phyloP scores from a whole-genome alignment of 2,888 invertebrate genomes.

The Campaea margaritaria region DNA sequence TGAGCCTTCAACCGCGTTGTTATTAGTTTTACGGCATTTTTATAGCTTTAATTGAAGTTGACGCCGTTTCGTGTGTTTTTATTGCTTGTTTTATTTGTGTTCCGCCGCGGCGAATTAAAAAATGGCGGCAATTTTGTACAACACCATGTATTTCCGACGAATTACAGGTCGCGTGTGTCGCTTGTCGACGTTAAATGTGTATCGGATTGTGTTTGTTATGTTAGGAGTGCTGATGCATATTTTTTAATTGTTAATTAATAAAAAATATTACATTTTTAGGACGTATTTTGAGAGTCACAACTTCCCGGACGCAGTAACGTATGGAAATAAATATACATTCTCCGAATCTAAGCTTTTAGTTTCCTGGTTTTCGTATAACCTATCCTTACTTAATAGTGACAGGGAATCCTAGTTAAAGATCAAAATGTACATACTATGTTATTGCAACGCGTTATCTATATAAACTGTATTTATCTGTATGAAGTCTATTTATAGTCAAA shows the following conservation, averaged over 20 bases:
- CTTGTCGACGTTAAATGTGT: conserved; percentile 14
- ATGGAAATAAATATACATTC: too few relatives aligned
- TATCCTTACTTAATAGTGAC: too few relatives aligned
- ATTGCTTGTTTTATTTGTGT: conserved; percentile 56
- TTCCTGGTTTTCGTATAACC: too few relatives aligned
- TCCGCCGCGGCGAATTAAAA: conserved; percentile 47
- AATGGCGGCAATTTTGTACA: conserved; percentile 43
- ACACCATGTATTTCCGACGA: conserved; percentile 38
- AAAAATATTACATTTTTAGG: too few relatives aligned
- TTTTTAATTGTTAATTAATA: background rate
- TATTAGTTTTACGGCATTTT: conserved; percentile 69
- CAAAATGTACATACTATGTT: too few relatives aligned
- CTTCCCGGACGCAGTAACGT: too few relatives aligned
- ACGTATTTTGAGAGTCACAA: too few relatives aligned
- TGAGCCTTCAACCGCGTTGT: conserved; percentile 50
- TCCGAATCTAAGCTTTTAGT: too few relatives aligned
- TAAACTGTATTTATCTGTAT: too few relatives aligned
- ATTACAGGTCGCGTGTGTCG: conserved; percentile 31
- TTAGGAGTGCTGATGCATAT: background rate
- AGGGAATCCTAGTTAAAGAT: too few relatives aligned
- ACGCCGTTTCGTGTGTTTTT: conserved; percentile 62
- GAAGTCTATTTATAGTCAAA: too few relatives aligned
- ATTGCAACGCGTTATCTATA: too few relatives aligned
- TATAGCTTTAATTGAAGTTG: conserved; percentile 71
- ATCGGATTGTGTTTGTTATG: background rate